Evolutionary conservation across 2,888 invertebrate species (phyloP).

Genomic region (Sarcophaga variegata): DNA sequence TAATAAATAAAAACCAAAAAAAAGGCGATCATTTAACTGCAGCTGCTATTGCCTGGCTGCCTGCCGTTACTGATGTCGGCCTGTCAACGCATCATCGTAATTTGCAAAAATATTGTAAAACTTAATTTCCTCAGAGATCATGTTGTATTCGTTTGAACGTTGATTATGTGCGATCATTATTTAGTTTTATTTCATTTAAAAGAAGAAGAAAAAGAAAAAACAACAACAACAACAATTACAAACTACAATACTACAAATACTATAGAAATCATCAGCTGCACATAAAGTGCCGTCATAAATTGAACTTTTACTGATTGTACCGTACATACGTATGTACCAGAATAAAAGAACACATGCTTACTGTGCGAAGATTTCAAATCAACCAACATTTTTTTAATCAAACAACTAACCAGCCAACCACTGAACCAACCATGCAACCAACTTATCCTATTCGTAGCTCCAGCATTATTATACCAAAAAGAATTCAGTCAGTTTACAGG

Average conservation of each 20-base stretch:
- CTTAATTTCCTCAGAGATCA: conserved; percentile 61
- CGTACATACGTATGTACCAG: background rate
- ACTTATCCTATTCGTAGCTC: no score
- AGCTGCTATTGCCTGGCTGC: conserved; percentile 35
- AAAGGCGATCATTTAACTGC: conserved; percentile 49
- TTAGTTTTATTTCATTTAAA: conserved; percentile 58
- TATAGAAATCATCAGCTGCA: conserved; percentile 56
- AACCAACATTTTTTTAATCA: conserved; percentile 36
- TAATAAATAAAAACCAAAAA: background rate
- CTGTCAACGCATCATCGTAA: conserved; percentile 64
- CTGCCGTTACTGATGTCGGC: conserved; percentile 55
- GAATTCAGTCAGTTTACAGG: conserved; percentile 2
- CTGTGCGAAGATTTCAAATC: conserved; percentile 52
- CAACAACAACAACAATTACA: conserved; percentile 12
- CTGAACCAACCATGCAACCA: background rate
- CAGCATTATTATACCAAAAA: background rate
- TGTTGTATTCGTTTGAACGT: conserved; percentile 42
- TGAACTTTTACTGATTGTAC: conserved; percentile 60
- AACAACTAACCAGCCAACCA: background rate
- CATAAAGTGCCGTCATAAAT: conserved; percentile 64
- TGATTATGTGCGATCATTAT: conserved; percentile 62
- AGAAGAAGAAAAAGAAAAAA: background rate
- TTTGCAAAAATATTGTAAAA: conserved; percentile 62
- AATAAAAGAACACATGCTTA: no score
- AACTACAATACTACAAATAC: conserved; percentile 16